phyloP scores from a whole-genome alignment of 1,140 invertebrate species.

The Cydia amplana region DNA sequence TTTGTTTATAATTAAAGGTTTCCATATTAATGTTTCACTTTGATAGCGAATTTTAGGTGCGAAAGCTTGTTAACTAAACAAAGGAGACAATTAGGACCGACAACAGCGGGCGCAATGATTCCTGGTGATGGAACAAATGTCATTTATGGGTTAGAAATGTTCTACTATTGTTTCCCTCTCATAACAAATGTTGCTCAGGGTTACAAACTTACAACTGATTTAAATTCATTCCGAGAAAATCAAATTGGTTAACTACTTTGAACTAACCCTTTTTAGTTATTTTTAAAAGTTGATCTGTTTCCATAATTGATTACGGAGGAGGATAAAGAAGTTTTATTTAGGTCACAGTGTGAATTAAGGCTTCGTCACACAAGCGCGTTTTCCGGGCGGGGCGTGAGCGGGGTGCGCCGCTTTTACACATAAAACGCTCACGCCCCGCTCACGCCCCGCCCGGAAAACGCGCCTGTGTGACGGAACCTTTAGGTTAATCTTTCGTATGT shows the following conservation, averaged over 20 bases:
- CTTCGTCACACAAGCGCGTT: too few relatives aligned
- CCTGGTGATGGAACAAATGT: slow-evolving; percentile 17
- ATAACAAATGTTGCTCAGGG: not conserved
- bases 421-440: too few relatives aligned
- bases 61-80: slow-evolving; percentile 20
- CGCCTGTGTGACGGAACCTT: too few relatives aligned
- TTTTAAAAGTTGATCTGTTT: too few relatives aligned
- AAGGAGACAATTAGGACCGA: slow-evolving; percentile 13
- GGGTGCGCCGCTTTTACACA: too few relatives aligned
- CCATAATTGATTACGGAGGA: too few relatives aligned
- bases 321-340: too few relatives aligned
- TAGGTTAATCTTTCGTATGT: too few relatives aligned
- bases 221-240: not conserved
- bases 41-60: not conserved
- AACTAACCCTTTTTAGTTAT: too few relatives aligned
- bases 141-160: not conserved
- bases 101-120: slow-evolving; percentile 3
- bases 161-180: not conserved
- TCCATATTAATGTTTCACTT: not conserved
- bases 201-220: not conserved
- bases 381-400: too few relatives aligned
- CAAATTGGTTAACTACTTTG: not conserved
- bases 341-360: too few relatives aligned
- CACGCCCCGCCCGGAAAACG: too few relatives aligned
- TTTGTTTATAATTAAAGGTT: not conserved